A percentile compares a stretch with the other conserved stretches of the same genome.
Conservation (phyloP, 2,888 invertebrate genomes). For the Druceiella hillmani region DNA sequence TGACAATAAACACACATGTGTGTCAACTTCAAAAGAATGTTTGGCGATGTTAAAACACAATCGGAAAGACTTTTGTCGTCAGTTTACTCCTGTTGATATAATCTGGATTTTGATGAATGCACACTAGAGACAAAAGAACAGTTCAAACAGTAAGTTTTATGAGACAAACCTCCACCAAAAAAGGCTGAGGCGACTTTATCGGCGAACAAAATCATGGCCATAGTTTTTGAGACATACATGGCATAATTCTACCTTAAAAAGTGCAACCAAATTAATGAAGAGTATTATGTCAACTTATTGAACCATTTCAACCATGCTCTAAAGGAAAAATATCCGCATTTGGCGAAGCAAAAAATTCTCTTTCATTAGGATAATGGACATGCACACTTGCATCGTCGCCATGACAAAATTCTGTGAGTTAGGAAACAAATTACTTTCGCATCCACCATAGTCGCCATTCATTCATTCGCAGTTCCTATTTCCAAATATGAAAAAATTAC, state of each 20-base stretch:
- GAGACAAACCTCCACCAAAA: too few relatives aligned
- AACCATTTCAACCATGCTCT: slow-evolving; percentile 1
- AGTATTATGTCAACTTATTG: slow-evolving; percentile 5
- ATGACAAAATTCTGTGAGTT: slow-evolving; percentile 5
- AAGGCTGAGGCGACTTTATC: too few relatives aligned
- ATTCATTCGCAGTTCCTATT: slow-evolving; percentile 3
- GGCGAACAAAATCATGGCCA: too few relatives aligned
- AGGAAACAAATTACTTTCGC: slow-evolving; percentile 5
- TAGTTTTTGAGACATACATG: too few relatives aligned
- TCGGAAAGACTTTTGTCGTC: too few relatives aligned
- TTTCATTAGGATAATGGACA: slow-evolving; percentile 8
- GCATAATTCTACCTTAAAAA: too few relatives aligned
- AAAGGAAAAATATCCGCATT: too few relatives aligned
- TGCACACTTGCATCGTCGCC: slow-evolving; percentile 4
- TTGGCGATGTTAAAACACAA: too few relatives aligned
- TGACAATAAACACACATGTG: slow-evolving; percentile 6
- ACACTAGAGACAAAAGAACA: too few relatives aligned
- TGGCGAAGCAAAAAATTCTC: neutral
- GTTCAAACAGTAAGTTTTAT: too few relatives aligned
- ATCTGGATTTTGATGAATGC: too few relatives aligned
- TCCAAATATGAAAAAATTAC: slow-evolving; percentile 6
- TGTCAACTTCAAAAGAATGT: neutral
- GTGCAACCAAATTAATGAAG: slow-evolving; percentile 3
- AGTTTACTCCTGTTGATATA: too few relatives aligned
- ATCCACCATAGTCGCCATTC: slow-evolving; percentile 5